Percentiles rank a stretch among this genome's conserved stretches.
Evolutionary conservation across 2,888 invertebrate species (phyloP).

Genomic region (Linnaemya tessellans): DNA sequence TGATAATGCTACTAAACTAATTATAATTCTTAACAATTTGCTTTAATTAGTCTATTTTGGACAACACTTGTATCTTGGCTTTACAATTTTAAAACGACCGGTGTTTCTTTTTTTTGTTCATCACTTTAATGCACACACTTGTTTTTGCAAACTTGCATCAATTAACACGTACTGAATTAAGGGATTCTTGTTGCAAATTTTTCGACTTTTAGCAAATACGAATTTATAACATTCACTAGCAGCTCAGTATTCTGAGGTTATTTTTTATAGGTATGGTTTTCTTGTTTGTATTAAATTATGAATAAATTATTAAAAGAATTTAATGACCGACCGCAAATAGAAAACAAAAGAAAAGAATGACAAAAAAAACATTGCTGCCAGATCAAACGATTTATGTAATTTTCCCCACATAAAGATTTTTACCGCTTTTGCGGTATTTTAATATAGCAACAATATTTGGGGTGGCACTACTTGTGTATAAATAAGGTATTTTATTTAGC

Average conservation of each 20-base stretch:
- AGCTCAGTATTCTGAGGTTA: background rate
- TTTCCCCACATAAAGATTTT: background rate
- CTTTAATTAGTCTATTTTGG: constrained; percentile 14
- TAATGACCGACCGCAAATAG: constrained; percentile 67
- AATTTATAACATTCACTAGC: constrained; percentile 26
- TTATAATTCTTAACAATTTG: constrained; percentile 11
- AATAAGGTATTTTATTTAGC: background rate
- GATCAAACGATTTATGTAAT: background rate
- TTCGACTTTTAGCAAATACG: background rate
- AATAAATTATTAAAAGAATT: constrained; percentile 52
- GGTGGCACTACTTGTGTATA: background rate
- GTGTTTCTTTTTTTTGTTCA: constrained; percentile 51
- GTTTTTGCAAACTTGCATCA: constrained; percentile 34
- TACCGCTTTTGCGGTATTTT: background rate
- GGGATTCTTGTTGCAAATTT: background rate
- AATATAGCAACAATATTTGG: background rate
- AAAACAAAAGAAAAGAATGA: constrained; percentile 66
- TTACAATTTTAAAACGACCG: constrained; percentile 43
- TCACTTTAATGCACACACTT: constrained; percentile 35
- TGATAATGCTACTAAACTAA: background rate
- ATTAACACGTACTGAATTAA: constrained; percentile 29
- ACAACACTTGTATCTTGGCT: background rate
- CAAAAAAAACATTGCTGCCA: constrained; percentile 47
- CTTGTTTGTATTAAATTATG: constrained; percentile 45
- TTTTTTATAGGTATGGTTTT: background rate